Percentiles rank a stretch among this genome's conserved stretches.
phyloP scores from a whole-genome alignment of 23 tunicate genomes.

The Ascidia mentula region DNA sequence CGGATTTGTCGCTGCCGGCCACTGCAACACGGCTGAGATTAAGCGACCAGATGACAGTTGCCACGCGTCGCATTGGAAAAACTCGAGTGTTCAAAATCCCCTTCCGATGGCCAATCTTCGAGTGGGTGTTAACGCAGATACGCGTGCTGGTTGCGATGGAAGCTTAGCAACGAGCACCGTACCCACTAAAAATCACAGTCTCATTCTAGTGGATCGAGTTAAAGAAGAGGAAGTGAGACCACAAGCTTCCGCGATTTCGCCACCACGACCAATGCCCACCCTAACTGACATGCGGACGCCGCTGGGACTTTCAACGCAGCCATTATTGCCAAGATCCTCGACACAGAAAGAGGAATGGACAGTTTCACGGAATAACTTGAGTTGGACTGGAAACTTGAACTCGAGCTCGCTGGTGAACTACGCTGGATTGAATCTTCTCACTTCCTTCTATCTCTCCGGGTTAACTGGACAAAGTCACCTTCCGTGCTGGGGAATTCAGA shows the following conservation, averaged over 20 bases:
- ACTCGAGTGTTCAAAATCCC: background rate
- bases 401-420: background rate
- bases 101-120: background rate
- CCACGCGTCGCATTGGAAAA: constrained; percentile 3
- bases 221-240: no score
- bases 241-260: no score
- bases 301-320: no score
- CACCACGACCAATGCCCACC: no score
- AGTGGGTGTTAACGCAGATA: background rate
- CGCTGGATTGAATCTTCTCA: background rate
- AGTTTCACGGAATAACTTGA: background rate
- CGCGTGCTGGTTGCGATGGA: background rate
- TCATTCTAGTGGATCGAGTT: no score
- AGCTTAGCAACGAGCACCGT: no score
- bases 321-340: no score
- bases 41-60: background rate
- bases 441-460: constrained; percentile 3
- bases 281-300: no score
- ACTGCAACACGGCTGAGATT: background rate
- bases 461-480: background rate
- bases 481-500: background rate
- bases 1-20: background rate
- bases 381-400: background rate
- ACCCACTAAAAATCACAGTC: no score
- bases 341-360: background rate